Evolutionary conservation across 2,113 vertebrate species (phyloP).

Genomic region (Heterochromis multidens): DNA sequence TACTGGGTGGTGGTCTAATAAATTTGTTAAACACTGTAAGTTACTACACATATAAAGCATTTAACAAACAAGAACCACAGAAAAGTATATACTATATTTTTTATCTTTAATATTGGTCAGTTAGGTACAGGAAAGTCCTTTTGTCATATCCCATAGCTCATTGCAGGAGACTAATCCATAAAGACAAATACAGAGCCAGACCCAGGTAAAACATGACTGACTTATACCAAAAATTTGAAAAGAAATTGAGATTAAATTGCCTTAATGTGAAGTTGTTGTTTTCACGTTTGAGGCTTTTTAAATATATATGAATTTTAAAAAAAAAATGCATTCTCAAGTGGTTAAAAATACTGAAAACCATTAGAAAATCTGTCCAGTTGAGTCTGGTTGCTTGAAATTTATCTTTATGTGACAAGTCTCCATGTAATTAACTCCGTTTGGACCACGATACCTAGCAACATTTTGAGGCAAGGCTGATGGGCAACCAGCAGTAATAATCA

Average conservation of each 20-base stretch:
- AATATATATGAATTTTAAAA: constrained; percentile 21
- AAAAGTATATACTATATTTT: constrained; percentile 32
- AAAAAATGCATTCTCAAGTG: constrained; percentile 29
- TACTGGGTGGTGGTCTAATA: background rate
- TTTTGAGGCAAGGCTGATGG: constrained; percentile 61
- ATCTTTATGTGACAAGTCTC: constrained; percentile 50
- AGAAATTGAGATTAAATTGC: constrained; percentile 8
- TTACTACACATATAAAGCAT: background rate
- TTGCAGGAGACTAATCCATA: constrained; percentile 43
- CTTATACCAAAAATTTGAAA: constrained; percentile 13
- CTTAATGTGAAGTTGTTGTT: constrained; percentile 13
- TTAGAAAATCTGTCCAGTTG: constrained; percentile 27
- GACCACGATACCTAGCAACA: constrained; percentile 50
- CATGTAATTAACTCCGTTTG: constrained; percentile 29
- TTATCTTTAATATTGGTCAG: constrained; percentile 62
- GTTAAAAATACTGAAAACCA: constrained; percentile 48
- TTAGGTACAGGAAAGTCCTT: constrained; percentile 51
- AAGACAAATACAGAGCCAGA: constrained; percentile 48
- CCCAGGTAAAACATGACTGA: constrained; percentile 34
- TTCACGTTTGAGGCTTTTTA: background rate
- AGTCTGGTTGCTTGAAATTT: constrained; percentile 23
- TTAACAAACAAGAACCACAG: background rate
- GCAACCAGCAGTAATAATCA: constrained; percentile 14
- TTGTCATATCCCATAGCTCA: constrained; percentile 46
- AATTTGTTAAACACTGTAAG: background rate